These are phyloP conservation scores for Pipistrellus nathusii DNA, from an alignment of 2,797 vertebrate species.

Conservation along the genomic window DNA sequence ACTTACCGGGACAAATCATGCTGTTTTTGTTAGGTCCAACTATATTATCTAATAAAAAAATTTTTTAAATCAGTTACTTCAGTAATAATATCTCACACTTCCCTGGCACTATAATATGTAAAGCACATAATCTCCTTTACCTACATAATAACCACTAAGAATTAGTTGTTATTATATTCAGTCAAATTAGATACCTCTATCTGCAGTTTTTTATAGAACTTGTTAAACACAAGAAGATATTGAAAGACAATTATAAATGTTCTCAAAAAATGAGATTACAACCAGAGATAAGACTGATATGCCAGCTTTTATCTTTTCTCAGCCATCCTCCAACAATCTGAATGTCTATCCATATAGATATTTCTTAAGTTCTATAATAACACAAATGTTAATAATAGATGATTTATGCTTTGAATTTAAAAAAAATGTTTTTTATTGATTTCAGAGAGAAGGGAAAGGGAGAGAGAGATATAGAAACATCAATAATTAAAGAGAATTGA, in stretches of 20 bases:
- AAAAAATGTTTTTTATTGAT: not conserved
- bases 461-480: no score
- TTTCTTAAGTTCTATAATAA: slow-evolving; percentile 20
- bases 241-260: slow-evolving; percentile 29
- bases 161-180: not conserved
- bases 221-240: not conserved
- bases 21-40: slow-evolving; percentile 93
- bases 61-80: slow-evolving; percentile 54
- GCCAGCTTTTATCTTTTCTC: slow-evolving; percentile 18
- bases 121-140: slow-evolving; percentile 18
- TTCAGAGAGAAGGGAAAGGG: no score
- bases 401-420: slow-evolving; percentile 4
- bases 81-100: slow-evolving; percentile 44
- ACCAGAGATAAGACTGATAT: not conserved
- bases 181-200: not conserved
- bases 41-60: slow-evolving; percentile 90
- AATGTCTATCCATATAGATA: not conserved
- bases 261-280: slow-evolving; percentile 35
- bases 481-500: no score
- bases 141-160: slow-evolving; percentile 1
- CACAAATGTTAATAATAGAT: slow-evolving; percentile 10
- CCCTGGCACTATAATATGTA: slow-evolving; percentile 30
- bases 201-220: not conserved
- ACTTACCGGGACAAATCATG: slow-evolving; percentile 96
- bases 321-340: slow-evolving; percentile 6